Percentiles rank a stretch among this genome's conserved stretches.
phyloP scores from a whole-genome alignment of 2,797 vertebrate genomes.

The Coendou prehensilis region DNA sequence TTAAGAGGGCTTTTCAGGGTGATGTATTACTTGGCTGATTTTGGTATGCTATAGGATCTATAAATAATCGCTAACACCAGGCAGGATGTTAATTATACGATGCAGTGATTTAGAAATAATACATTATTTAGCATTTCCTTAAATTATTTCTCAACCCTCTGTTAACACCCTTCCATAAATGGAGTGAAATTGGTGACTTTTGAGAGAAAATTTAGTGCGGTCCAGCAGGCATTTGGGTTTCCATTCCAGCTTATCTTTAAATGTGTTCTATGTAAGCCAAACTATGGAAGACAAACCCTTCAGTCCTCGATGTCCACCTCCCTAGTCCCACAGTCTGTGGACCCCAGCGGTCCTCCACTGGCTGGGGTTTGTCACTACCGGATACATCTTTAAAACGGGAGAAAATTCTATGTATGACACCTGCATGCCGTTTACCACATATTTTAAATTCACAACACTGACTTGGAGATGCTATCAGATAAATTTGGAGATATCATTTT shows the following conservation, averaged over 20 bases:
- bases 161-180: conserved; percentile 42
- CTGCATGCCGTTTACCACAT: neutral
- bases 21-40: conserved; percentile 62
- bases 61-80: conserved; percentile 72
- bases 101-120: conserved; percentile 82
- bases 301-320: neutral
- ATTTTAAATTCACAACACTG: neutral
- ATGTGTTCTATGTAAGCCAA: neutral
- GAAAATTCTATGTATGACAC: neutral
- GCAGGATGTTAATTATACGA: conserved; percentile 77
- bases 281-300: neutral
- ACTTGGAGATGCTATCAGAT: conserved; percentile 26
- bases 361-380: neutral
- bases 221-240: neutral
- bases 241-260: neutral
- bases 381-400: neutral
- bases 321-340: accelerated
- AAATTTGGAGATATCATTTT: neutral
- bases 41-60: conserved; percentile 65
- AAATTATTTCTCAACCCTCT: conserved; percentile 62
- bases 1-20: conserved; percentile 40
- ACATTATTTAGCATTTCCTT: conserved; percentile 77
- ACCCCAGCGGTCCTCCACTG: neutral
- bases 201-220: neutral
- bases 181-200: conserved; percentile 52